phyloP scores from a whole-genome alignment of 2,797 vertebrate species.

The Scyliorhinus canicula region DNA sequence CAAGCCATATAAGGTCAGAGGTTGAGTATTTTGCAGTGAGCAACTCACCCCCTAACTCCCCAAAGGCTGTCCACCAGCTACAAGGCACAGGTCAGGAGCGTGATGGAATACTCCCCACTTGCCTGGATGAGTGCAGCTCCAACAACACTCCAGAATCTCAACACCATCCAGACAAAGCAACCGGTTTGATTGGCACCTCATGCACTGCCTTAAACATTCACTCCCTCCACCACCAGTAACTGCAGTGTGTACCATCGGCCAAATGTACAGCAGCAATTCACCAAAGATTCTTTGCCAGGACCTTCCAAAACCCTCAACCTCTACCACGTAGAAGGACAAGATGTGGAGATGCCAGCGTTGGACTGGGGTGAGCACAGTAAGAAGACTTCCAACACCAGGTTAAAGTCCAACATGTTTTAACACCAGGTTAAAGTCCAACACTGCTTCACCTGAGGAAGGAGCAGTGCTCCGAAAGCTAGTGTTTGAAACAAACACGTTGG shows the following conservation, averaged over 20 bases:
- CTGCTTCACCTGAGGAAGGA: too few relatives aligned
- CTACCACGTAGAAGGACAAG: background rate
- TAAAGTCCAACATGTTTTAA: too few relatives aligned
- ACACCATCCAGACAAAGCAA: background rate
- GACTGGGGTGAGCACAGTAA: too few relatives aligned
- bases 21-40: background rate
- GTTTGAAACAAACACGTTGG: too few relatives aligned
- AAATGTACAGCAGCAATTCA: too few relatives aligned
- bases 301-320: background rate
- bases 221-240: background rate
- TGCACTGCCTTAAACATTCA: too few relatives aligned
- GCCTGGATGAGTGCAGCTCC: background rate
- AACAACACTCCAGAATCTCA: background rate
- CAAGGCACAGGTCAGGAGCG: background rate
- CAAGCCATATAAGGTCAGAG: background rate
- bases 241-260: background rate
- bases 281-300: too few relatives aligned
- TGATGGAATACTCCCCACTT: background rate
- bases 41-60: background rate
- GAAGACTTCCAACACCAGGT: too few relatives aligned
- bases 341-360: too few relatives aligned
- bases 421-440: too few relatives aligned
- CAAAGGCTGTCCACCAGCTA: background rate
- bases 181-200: too few relatives aligned
- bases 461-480: too few relatives aligned